Conservation (phyloP, 2,113 vertebrate species). For the Aspiorhynchus laticeps region DNA sequence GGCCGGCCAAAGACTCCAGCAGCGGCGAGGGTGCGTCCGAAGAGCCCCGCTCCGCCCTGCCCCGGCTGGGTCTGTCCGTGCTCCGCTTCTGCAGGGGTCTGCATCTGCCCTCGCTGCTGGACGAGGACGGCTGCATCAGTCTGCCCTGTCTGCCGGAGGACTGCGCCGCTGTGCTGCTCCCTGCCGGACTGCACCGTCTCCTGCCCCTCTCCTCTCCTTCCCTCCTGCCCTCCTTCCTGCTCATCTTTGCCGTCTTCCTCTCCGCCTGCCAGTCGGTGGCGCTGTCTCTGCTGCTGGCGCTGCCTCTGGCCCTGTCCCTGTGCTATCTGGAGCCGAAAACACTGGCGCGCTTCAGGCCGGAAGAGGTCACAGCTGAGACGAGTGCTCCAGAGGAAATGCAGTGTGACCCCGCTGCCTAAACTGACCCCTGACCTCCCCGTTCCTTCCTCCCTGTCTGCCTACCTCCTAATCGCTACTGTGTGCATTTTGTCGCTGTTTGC, state of each 20-base stretch:
- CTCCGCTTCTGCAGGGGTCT: conserved; percentile 71
- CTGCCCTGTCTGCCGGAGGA: conserved; percentile 82
- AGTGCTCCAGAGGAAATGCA: conserved; percentile 77
- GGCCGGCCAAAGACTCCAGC: not conserved
- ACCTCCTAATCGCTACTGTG: not conserved
- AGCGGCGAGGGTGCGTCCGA: not conserved
- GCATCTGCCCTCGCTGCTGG: conserved; percentile 74
- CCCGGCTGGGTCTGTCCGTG: conserved; percentile 59
- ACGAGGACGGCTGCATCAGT: conserved; percentile 78
- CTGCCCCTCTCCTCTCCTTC: conserved; percentile 78
- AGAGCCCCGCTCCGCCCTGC: not conserved
- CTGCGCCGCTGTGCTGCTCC: conserved; percentile 76
- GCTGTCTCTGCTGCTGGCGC: conserved; percentile 85
- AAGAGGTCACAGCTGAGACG: not conserved
- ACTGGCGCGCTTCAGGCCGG: conserved; percentile 51
- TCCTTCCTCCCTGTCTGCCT: not conserved
- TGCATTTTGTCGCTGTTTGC: conserved; percentile 44
- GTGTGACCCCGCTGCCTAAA: conserved; percentile 81
- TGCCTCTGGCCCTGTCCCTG: conserved; percentile 90
- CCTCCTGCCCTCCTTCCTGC: conserved; percentile 85
- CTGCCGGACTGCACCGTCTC: conserved; percentile 71
- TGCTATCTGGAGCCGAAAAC: conserved; percentile 89
- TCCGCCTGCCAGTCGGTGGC: conserved; percentile 89
- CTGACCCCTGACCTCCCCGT: not conserved
- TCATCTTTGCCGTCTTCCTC: conserved; percentile 87